These are phyloP conservation scores for Pararge aegeria DNA, from an alignment of 1,140 invertebrate species.

Conservation along the genomic window DNA sequence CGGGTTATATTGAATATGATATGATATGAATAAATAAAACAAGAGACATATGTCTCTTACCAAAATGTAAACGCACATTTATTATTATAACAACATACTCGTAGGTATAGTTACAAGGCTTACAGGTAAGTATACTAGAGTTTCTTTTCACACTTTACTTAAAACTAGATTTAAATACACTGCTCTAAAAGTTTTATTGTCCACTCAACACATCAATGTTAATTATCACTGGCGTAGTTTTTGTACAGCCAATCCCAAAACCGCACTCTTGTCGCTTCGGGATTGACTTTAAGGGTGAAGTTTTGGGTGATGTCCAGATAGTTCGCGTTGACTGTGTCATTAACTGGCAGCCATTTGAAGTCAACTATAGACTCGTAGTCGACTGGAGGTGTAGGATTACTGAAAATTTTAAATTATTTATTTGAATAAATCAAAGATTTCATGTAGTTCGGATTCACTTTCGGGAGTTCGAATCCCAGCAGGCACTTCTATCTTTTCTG, in stretches of 20 bases:
- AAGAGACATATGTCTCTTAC: not conserved
- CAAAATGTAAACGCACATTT: slow-evolving; percentile 6
- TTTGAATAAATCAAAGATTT: too few species aligned
- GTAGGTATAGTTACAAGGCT: not conserved
- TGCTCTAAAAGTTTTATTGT: slow-evolving; percentile 12
- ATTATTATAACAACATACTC: slow-evolving; percentile 2
- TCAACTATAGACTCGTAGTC: slow-evolving; percentile 71
- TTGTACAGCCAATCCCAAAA: slow-evolving; percentile 83
- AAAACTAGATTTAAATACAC: slow-evolving; percentile 25
- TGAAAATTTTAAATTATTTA: slow-evolving; percentile 35
- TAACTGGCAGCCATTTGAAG: slow-evolving; percentile 79
- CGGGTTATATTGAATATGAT: too few species aligned
- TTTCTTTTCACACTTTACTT: slow-evolving; percentile 15
- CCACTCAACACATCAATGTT: slow-evolving; percentile 7
- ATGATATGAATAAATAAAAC: not conserved
- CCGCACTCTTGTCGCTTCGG: slow-evolving; percentile 75
- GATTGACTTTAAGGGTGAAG: slow-evolving; percentile 73
- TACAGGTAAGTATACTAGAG: not conserved
- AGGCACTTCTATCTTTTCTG: too few species aligned
- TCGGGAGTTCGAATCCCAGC: too few species aligned
- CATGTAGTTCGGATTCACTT: too few species aligned
- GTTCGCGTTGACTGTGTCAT: slow-evolving; percentile 71
- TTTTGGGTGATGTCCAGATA: slow-evolving; percentile 80
- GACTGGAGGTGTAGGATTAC: slow-evolving; percentile 79
- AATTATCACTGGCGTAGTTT: slow-evolving; percentile 54